Conservation (phyloP, 1,140 invertebrate genomes). For the Chironomus striatipennis region DNA sequence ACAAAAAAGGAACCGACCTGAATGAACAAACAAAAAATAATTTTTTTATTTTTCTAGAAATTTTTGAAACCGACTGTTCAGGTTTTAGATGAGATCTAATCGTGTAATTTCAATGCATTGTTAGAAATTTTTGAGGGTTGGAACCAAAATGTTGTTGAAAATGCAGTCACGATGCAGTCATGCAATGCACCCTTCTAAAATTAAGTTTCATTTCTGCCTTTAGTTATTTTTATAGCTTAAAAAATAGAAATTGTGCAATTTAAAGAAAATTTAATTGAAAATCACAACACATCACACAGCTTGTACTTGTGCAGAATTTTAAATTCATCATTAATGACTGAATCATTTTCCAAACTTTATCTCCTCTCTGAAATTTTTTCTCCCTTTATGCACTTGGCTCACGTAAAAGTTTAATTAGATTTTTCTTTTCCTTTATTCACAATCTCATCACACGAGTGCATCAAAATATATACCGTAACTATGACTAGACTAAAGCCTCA, state of each 20-base stretch:
- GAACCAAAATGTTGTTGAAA: not conserved
- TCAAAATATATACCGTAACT: not conserved
- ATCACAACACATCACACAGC: not conserved
- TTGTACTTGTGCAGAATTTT: no score
- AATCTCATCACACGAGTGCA: not conserved
- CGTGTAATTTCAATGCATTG: not conserved
- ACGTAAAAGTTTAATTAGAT: constrained; percentile 9
- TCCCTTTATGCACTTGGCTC: not conserved
- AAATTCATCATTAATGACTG: no score
- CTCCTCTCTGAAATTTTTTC: no score
- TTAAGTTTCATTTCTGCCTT: not conserved
- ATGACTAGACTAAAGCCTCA: no score
- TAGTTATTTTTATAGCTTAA: not conserved
- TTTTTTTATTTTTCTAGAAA: not conserved
- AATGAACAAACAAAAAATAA: constrained; percentile 8
- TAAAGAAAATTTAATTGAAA: not conserved
- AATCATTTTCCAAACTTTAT: no score
- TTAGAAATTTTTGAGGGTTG: constrained; percentile 4
- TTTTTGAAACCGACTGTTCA: not conserved
- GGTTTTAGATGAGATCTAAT: not conserved
- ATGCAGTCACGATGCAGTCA: not conserved
- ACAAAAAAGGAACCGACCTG: not conserved
- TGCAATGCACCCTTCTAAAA: not conserved
- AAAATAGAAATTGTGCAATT: not conserved
- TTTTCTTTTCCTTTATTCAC: not conserved